Evolutionary conservation across 1,140 invertebrate genomes (phyloP).

Genomic region (Lasioglossum baleicum): DNA sequence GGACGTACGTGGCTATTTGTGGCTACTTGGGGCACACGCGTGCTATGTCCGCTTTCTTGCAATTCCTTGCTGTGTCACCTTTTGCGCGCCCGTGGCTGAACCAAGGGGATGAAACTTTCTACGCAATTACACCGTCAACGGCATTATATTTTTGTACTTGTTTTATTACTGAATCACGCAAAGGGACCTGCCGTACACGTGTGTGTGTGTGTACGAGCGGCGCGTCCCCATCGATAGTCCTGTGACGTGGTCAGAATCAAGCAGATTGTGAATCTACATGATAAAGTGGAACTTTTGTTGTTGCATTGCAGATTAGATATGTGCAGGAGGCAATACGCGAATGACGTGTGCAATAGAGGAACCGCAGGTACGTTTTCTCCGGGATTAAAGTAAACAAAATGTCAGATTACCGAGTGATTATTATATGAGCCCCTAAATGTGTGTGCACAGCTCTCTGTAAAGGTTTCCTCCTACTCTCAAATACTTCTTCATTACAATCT

Average conservation of each 20-base stretch:
- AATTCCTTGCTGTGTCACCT: conserved; percentile 23
- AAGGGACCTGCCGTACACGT: background rate
- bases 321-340: conserved; percentile 96
- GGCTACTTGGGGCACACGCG: too few species aligned
- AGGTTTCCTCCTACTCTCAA: conserved; percentile 30
- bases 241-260: conserved; percentile 66
- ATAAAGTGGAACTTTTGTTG: conserved; percentile 78
- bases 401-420: conserved; percentile 19
- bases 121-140: too few species aligned
- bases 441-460: conserved; percentile 51
- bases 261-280: conserved; percentile 54
- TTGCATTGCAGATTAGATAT: conserved; percentile 96
- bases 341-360: conserved; percentile 97
- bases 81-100: background rate
- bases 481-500: background rate
- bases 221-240: conserved; percentile 56
- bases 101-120: background rate
- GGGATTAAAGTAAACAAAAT: conserved; percentile 40
- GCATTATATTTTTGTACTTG: background rate
- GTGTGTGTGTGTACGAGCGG: background rate
- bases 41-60: conserved; percentile 17
- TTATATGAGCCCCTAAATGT: conserved; percentile 12
- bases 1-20: too few species aligned
- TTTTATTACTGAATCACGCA: background rate
- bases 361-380: conserved; percentile 93